Percentiles rank a stretch among this genome's conserved stretches.
These are phyloP conservation scores for Galemys pyrenaicus DNA, from an alignment of 2,113 vertebrate species.

Conservation along the genomic window DNA sequence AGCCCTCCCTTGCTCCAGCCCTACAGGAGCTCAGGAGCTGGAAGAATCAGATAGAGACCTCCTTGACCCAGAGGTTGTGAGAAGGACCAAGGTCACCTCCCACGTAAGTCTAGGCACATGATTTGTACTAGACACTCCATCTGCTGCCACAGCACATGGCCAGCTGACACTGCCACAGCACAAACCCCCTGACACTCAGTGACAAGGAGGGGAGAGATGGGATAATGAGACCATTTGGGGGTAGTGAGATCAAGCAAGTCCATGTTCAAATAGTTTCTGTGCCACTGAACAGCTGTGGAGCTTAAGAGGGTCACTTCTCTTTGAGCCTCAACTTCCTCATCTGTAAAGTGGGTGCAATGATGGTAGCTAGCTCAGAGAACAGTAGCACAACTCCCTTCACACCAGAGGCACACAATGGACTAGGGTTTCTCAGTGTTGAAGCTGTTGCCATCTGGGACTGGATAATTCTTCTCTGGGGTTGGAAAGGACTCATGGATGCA, in stretches of 20 bases:
- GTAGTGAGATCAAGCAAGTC: background rate
- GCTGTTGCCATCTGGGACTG: background rate
- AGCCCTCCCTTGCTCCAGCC: background rate
- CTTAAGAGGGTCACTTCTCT: background rate
- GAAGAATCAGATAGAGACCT: background rate
- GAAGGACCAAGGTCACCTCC: background rate
- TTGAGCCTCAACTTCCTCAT: background rate
- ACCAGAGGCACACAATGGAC: no score
- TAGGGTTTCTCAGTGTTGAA: background rate
- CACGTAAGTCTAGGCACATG: no score
- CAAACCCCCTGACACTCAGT: rapidly evolving
- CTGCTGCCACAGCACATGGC: background rate
- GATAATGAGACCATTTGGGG: background rate
- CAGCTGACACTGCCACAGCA: background rate
- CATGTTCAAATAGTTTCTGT: background rate
- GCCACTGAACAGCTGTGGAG: background rate
- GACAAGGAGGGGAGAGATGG: background rate
- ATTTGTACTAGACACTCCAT: background rate
- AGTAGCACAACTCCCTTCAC: no score
- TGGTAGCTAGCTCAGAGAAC: background rate
- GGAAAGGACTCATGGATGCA: background rate
- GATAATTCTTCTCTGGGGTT: background rate
- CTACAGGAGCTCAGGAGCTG: background rate
- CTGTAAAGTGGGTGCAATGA: background rate
- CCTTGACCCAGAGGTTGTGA: background rate